Base-by-base conservation (phyloP, 2,797 vertebrate species). In the Microctenopoma lineatum region DNA sequence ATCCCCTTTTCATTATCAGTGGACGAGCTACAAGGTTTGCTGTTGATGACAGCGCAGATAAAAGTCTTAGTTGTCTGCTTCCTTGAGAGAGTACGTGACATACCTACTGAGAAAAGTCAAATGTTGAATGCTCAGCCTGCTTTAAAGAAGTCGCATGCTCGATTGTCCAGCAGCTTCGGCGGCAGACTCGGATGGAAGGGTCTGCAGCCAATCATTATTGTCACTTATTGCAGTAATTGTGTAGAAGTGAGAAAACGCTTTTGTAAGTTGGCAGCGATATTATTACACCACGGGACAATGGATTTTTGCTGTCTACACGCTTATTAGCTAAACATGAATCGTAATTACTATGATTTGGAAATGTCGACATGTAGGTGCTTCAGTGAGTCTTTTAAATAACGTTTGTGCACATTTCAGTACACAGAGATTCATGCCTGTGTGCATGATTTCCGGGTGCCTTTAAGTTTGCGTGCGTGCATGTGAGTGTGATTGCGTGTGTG, bases 11-110 rank as follows among this genome's bases (percentile, higher is more conserved):
- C 55, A 59, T 57, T 47, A 67, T 66, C 59, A 55, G 44, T 58
- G 54, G 50, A 77, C 79, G 55, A 59, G 72, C 6, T 18, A 58
- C 39, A 53, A 32, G 61, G 32, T 73, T 85, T 61, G 79, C 29
- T 61, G 27, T 45, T 68, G 57, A 80, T 83, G 74, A 73, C 55
- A 56, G 26, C 4, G 14, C 25, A 73, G 62, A 84, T 80, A 66
- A 62, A 70, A 36, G 38, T 70, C 59, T 70, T 25, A 36, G 14
- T 36, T 54, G 66, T 64, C 53, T 44, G 5, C 26, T 27, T 69
- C 48, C 39, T 46, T 34, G 7, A 71, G 48, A 56, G 25, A 63
- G 4, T 57, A 29, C 14, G 7, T 13, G 29, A 9, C 47, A n/a
- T 44, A 7, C 13, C 57, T 34, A 64, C 6, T 7, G 21, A 42